phyloP scores from a whole-genome alignment of 2,797 vertebrate genomes.

The Acridotheres tristis region DNA sequence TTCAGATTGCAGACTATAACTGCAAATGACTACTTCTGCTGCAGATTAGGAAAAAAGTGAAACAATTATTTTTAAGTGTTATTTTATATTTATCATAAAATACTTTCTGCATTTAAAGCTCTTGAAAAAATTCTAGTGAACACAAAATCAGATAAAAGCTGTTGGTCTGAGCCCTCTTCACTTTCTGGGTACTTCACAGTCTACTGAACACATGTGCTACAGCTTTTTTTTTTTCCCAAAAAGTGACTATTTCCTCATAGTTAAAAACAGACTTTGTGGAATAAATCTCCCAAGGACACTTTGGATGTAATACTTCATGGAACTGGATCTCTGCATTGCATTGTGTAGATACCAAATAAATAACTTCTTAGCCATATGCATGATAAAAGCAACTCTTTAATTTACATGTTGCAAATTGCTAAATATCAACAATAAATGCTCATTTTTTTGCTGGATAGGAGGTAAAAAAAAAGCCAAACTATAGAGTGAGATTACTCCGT shows the following conservation, averaged over 20 bases:
- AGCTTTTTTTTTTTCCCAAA: neutral
- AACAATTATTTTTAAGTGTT: neutral
- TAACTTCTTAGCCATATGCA: neutral
- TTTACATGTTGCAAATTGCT: neutral
- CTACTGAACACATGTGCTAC: neutral
- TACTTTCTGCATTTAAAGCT: neutral
- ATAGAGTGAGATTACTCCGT: neutral
- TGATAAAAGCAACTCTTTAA: neutral
- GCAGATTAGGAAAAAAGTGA: rapidly evolving
- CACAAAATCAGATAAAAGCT: neutral
- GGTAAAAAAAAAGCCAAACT: neutral
- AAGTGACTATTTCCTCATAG: neutral
- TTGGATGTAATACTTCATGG: neutral
- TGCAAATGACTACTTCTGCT: neutral
- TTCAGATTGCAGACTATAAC: neutral
- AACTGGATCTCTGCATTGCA: neutral
- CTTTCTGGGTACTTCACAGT: neutral
- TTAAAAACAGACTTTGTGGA: neutral
- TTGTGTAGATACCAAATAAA: neutral
- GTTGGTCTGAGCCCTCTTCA: neutral
- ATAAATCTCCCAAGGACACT: neutral
- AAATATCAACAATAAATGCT: neutral
- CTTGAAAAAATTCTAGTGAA: neutral
- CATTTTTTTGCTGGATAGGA: neutral
- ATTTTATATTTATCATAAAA: neutral